phyloP scores from a whole-genome alignment of 2,797 vertebrate species.

The Labroides dimidiatus region DNA sequence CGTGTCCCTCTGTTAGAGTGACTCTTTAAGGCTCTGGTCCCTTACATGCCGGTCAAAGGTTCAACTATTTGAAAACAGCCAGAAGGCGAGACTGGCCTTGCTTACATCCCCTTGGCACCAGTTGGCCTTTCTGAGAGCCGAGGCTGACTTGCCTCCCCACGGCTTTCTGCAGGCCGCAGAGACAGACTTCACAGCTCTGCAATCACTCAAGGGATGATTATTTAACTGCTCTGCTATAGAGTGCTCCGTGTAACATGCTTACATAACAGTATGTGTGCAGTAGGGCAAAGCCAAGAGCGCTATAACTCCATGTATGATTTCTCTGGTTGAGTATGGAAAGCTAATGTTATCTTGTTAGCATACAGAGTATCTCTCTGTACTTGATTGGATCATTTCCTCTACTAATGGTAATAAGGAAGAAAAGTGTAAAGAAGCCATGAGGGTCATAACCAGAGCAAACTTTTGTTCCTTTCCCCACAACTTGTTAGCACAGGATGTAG shows the following conservation, averaged over 20 bases:
- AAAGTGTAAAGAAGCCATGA: no score
- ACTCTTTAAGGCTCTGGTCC: slow-evolving; percentile 39
- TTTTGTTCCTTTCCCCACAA: slow-evolving; percentile 10
- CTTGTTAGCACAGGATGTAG: slow-evolving; percentile 18
- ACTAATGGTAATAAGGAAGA: no score
- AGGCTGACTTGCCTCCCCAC: slow-evolving; percentile 60
- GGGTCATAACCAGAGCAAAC: neutral
- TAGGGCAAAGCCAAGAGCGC: neutral
- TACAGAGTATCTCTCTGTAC: neutral
- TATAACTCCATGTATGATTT: neutral
- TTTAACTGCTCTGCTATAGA: slow-evolving; percentile 13
- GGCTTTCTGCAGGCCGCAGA: slow-evolving; percentile 44
- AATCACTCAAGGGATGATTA: slow-evolving; percentile 46
- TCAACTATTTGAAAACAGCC: slow-evolving; percentile 75
- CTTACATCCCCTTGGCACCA: slow-evolving; percentile 58
- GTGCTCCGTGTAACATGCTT: neutral
- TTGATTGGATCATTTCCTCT: neutral
- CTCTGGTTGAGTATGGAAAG: neutral
- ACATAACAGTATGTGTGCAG: neutral
- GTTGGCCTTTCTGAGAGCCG: slow-evolving; percentile 75
- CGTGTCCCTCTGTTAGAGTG: slow-evolving; percentile 51
- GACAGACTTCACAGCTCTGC: slow-evolving; percentile 43
- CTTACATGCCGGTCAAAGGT: slow-evolving; percentile 63
- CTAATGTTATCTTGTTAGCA: neutral
- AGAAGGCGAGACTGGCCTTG: slow-evolving; percentile 70